phyloP scores from a whole-genome alignment of 2,797 vertebrate species.

The Gallirallus australis region DNA sequence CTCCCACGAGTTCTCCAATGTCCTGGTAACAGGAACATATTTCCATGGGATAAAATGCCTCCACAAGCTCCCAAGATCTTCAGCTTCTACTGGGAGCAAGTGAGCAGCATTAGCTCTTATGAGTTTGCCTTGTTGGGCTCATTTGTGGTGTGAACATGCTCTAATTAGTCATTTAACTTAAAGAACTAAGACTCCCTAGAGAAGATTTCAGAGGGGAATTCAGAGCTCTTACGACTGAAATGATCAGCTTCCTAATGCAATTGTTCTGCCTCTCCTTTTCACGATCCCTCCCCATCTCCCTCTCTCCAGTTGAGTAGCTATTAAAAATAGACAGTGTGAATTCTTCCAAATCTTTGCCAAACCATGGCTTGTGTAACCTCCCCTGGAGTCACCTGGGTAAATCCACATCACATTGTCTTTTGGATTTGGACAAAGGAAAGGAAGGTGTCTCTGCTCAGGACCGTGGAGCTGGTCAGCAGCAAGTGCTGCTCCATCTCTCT shows the following conservation, averaged over 20 bases:
- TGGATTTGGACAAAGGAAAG: neutral
- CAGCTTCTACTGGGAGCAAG: neutral
- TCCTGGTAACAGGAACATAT: neutral
- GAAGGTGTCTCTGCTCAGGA: neutral
- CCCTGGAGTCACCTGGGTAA: neutral
- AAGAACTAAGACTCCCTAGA: constrained; percentile 19
- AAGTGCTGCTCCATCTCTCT: neutral
- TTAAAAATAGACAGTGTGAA: neutral
- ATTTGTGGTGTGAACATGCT: constrained; percentile 17
- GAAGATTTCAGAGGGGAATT: constrained; percentile 34
- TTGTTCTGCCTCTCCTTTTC: neutral
- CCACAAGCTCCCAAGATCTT: neutral
- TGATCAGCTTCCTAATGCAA: neutral
- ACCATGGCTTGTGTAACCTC: neutral
- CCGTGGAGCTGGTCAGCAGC: neutral
- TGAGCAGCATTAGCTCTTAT: neutral
- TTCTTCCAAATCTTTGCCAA: neutral
- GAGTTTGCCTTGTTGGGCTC: neutral
- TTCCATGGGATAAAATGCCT: neutral
- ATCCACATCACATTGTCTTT: neutral
- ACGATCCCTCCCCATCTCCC: neutral
- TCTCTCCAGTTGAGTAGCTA: neutral
- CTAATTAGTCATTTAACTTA: constrained; percentile 38
- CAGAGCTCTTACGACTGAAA: neutral
- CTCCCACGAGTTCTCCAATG: rapidly evolving